A percentile compares a stretch with the other conserved stretches of the same genome.
These are phyloP conservation scores for Clarias gariepinus DNA, from an alignment of 2,113 vertebrate species.

Conservation along the genomic window DNA sequence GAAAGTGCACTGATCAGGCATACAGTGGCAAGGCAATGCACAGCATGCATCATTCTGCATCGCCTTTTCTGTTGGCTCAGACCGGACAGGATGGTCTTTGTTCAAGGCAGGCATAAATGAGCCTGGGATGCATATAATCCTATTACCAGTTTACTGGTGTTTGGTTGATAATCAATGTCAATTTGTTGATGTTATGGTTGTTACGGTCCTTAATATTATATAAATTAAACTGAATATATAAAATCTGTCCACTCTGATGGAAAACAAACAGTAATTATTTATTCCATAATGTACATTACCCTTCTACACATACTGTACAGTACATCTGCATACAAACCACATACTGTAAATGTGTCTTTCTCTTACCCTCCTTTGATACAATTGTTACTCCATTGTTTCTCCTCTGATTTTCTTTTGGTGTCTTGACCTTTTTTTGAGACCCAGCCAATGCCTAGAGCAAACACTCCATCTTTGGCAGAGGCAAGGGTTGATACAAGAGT, in stretches of 20 bases:
- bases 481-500: slow-evolving; percentile 57
- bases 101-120: no score
- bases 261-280: neutral
- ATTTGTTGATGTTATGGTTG: no score
- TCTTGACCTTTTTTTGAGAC: slow-evolving; percentile 68
- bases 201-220: neutral
- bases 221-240: neutral
- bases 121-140: no score
- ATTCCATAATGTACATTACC: no score
- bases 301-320: neutral
- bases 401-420: slow-evolving; percentile 52
- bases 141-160: no score
- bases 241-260: neutral
- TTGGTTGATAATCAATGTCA: no score
- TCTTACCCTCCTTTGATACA: neutral
- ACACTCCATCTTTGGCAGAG: slow-evolving; percentile 60
- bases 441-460: slow-evolving; percentile 62
- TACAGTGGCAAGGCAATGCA: no score
- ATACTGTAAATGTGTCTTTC: neutral
- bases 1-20: neutral
- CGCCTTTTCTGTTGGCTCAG: no score
- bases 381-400: slow-evolving; percentile 3
- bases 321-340: neutral
- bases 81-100: no score
- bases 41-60: no score